Percentiles rank a stretch among this genome's conserved stretches.
These are phyloP conservation scores for Drosophila meridionalis DNA, from an alignment of 2,888 invertebrate species.

Conservation along the genomic window DNA sequence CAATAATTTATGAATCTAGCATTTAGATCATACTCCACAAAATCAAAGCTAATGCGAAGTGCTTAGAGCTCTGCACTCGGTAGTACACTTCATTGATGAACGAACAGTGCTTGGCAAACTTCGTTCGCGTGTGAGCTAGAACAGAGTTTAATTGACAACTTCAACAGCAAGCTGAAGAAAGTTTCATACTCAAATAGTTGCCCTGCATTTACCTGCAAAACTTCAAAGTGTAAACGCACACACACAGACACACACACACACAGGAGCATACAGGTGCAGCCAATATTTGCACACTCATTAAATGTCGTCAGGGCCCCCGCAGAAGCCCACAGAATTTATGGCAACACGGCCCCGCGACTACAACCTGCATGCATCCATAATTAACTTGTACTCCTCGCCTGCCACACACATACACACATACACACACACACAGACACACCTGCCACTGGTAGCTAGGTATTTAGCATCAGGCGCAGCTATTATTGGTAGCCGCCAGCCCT, in stretches of 20 bases:
- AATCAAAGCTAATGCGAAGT: constrained; percentile 5
- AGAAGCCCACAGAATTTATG: constrained; percentile 66
- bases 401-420: constrained; percentile 26
- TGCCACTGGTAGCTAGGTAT: constrained; percentile 29
- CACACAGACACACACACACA: constrained; percentile 8
- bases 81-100: constrained; percentile 30
- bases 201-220: constrained; percentile 47
- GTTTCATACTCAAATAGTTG: constrained; percentile 71
- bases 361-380: constrained; percentile 71
- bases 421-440: background rate
- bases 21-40: background rate
- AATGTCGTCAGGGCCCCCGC: constrained; percentile 52
- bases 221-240: constrained; percentile 42
- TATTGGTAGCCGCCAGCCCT: constrained; percentile 50
- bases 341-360: constrained; percentile 29
- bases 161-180: constrained; percentile 46
- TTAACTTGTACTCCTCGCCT: constrained; percentile 70
- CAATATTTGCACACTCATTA: constrained; percentile 75
- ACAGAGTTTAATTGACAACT: constrained; percentile 55
- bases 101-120: constrained; percentile 25
- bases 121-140: constrained; percentile 24
- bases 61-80: constrained; percentile 11
- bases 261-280: constrained; percentile 15
- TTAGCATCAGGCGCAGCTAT: constrained; percentile 59
- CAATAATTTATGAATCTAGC: too few species aligned